Conservation (phyloP, 2,113 vertebrate species). For the Chaetodon trifascialis region DNA sequence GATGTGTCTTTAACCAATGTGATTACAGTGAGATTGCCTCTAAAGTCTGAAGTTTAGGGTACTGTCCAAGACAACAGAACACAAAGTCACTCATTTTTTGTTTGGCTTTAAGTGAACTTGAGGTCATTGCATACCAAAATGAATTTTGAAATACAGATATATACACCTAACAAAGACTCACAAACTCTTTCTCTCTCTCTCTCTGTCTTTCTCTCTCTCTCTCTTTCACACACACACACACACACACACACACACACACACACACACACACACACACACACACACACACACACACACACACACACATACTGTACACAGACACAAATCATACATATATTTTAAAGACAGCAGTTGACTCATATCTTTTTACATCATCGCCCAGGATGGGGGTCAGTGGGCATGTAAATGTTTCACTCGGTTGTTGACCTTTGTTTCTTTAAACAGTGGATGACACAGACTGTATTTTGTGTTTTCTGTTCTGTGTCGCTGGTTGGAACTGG, state of each 20-base stretch:
- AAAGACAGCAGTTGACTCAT: not conserved
- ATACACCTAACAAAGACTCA: not conserved
- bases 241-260: not conserved
- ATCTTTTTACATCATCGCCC: not conserved
- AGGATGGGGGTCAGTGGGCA: not conserved
- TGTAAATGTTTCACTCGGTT: conserved; percentile 77
- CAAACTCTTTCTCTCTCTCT: not conserved
- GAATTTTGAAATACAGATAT: not conserved
- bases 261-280: not conserved
- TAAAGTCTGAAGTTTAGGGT: conserved; percentile 44
- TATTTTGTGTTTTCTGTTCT: conserved; percentile 24
- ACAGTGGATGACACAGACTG: conserved; percentile 20
- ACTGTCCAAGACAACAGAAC: not conserved
- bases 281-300: not conserved
- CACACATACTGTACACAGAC: not conserved
- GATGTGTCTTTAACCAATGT: conserved; percentile 70
- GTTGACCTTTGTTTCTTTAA: conserved; percentile 75
- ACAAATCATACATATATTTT: not conserved
- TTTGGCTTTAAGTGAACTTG: not conserved
- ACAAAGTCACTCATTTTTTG: not conserved
- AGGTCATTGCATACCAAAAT: not conserved
- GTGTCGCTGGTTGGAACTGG: conserved; percentile 15
- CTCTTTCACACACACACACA: not conserved
- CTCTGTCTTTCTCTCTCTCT: too few species aligned
- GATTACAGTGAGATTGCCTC: conserved; percentile 65